phyloP scores from a whole-genome alignment of 2,888 invertebrate species.

The Cinara cedri region DNA sequence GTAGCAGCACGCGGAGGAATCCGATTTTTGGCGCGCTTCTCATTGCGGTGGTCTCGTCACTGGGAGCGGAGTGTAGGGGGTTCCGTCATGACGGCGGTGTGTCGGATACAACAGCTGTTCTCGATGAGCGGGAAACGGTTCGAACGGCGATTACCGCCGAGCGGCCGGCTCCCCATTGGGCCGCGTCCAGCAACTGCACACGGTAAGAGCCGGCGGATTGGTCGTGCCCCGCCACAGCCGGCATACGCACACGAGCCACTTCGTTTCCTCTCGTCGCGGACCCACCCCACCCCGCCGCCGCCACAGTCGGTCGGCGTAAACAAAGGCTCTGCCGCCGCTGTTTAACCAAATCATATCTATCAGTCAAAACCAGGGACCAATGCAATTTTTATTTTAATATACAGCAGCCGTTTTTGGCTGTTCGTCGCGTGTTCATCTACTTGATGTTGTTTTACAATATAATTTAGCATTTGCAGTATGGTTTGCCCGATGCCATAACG shows the following conservation, averaged over 20 bases:
- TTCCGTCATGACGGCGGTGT: neutral
- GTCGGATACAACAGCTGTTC: slow-evolving; percentile 47
- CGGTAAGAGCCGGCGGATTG: slow-evolving; percentile 39
- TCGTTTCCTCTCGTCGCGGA: slow-evolving; percentile 20
- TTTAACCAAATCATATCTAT: neutral
- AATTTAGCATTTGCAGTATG: neutral
- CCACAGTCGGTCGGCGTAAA: slow-evolving; percentile 42
- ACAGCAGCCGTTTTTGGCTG: neutral
- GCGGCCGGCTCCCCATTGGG: slow-evolving; percentile 29
- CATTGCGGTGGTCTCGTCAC: neutral
- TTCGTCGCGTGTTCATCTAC: too few relatives aligned
- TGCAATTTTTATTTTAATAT: neutral
- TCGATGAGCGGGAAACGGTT: slow-evolving; percentile 52
- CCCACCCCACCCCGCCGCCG: slow-evolving; percentile 25
- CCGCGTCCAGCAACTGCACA: slow-evolving; percentile 43
- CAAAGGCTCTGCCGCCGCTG: slow-evolving; percentile 44
- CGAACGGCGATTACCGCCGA: slow-evolving; percentile 47
- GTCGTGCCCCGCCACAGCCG: slow-evolving; percentile 46
- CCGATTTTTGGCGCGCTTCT: slow-evolving; percentile 55
- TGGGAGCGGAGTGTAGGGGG: neutral
- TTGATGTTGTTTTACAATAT: neutral
- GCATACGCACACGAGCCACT: slow-evolving; percentile 29
- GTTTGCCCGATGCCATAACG: neutral
- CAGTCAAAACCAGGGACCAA: neutral
- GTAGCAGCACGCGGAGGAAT: slow-evolving; percentile 40